Conservation (phyloP, 2,888 invertebrate species). For the Drosophila paramelanica region DNA sequence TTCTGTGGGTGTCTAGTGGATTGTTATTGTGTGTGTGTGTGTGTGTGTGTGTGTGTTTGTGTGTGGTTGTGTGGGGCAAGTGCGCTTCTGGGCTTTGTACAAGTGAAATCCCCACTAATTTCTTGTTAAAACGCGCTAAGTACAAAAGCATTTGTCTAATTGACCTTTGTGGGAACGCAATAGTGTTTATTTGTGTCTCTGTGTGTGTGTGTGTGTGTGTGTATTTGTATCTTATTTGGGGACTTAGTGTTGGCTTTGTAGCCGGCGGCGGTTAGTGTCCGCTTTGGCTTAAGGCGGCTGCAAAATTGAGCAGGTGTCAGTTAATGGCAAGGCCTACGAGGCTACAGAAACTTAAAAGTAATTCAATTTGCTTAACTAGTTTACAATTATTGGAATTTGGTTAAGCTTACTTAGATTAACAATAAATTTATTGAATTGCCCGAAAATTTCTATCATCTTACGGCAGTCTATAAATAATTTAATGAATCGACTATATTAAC, state of each 20-base stretch:
- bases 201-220: constrained; percentile 34
- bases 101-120: constrained; percentile 68
- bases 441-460: constrained; percentile 79
- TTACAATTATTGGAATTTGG: constrained; percentile 47
- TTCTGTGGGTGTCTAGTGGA: constrained; percentile 23
- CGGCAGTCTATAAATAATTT: constrained; percentile 52
- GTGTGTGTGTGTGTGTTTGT: constrained; percentile 15
- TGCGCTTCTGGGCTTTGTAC: constrained; percentile 63
- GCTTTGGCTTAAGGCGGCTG: constrained; percentile 51
- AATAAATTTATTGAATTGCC: constrained; percentile 43
- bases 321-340: constrained; percentile 40
- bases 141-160: constrained; percentile 77
- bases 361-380: constrained; percentile 70
- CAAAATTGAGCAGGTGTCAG: constrained; percentile 45
- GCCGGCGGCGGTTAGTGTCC: constrained; percentile 31
- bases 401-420: constrained; percentile 56
- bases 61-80: constrained; percentile 15
- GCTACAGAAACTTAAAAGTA: constrained; percentile 70
- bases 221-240: constrained; percentile 26
- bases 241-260: constrained; percentile 33
- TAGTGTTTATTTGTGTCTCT: constrained; percentile 16
- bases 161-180: constrained; percentile 36
- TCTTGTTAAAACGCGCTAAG: constrained; percentile 64
- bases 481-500: constrained; percentile 43
- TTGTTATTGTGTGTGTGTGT: constrained; percentile 4